These are phyloP conservation scores for Neopelma chrysocephalum DNA, from an alignment of 2,797 vertebrate species.

Conservation along the genomic window DNA sequence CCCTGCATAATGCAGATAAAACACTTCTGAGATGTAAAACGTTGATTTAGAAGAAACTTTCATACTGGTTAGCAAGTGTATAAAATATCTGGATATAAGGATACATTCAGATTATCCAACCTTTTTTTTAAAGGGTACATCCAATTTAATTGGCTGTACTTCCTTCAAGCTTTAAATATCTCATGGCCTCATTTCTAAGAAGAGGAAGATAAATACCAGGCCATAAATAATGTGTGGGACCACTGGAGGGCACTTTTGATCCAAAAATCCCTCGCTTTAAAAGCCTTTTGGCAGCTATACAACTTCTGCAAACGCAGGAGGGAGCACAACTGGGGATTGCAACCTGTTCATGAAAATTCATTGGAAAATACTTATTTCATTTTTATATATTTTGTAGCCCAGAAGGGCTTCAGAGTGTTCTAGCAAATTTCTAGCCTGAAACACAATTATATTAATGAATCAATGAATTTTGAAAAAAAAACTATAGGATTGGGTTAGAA, in stretches of 20 bases:
- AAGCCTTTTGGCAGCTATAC: not conserved
- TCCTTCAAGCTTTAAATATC: not conserved
- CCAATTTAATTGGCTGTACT: not conserved
- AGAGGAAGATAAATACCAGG: not conserved
- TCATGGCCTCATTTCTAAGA: not conserved
- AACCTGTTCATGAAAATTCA: not conserved
- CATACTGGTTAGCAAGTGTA: not conserved
- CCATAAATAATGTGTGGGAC: not conserved
- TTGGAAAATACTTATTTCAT: not conserved
- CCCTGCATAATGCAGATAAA: not conserved
- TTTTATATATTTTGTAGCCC: not conserved
- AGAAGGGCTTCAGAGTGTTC: not conserved
- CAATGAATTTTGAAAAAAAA: not conserved
- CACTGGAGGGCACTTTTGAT: conserved; percentile 59
- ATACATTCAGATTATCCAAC: not conserved
- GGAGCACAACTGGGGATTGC: not conserved
- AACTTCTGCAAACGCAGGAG: not conserved
- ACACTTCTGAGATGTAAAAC: not conserved
- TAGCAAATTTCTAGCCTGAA: not conserved
- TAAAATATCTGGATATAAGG: not conserved
- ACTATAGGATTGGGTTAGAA: not conserved
- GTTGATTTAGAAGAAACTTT: not conserved
- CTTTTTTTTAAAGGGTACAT: not conserved
- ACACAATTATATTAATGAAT: not conserved
- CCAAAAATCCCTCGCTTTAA: not conserved